Percentiles rank a stretch among this genome's conserved stretches.
Evolutionary conservation across 2,888 invertebrate species (phyloP).

Genomic region (Thera britannica): DNA sequence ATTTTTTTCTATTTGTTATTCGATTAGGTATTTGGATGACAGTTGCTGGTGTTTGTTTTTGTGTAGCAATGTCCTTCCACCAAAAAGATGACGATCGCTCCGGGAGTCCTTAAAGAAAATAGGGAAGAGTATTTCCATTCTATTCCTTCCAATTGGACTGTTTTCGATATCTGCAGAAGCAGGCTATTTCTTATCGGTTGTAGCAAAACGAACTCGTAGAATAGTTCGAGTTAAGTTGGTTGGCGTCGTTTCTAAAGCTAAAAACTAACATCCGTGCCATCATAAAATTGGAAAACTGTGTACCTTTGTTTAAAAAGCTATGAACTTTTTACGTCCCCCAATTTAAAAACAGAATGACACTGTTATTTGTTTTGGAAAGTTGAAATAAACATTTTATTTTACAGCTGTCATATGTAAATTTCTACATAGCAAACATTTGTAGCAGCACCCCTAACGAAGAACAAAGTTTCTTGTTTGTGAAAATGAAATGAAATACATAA

Average conservation of each 20-base stretch:
- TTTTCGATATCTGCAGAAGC: conserved; percentile 1
- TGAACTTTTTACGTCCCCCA: background rate
- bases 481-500: no score
- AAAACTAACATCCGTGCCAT: conserved; percentile 3
- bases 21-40: no score
- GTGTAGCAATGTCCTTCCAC: background rate
- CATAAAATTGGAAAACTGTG: background rate
- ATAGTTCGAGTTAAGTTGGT: background rate
- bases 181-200: conserved; percentile 1
- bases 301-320: background rate
- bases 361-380: background rate
- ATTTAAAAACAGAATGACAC: background rate
- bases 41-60: background rate
- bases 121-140: background rate
- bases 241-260: conserved; percentile 1
- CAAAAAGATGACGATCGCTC: conserved; percentile 3
- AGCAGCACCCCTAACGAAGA: no score
- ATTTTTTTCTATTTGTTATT: no score
- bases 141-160: conserved; percentile 1
- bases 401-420: no score
- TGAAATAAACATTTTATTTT: background rate
- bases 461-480: no score
- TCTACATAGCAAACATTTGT: no score
- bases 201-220: background rate
- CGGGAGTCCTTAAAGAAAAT: conserved; percentile 6